Evolutionary conservation across 2,113 vertebrate species (phyloP), one percentile per base, ranked within the genome.

Genomic region (Martes martes): DNA sequence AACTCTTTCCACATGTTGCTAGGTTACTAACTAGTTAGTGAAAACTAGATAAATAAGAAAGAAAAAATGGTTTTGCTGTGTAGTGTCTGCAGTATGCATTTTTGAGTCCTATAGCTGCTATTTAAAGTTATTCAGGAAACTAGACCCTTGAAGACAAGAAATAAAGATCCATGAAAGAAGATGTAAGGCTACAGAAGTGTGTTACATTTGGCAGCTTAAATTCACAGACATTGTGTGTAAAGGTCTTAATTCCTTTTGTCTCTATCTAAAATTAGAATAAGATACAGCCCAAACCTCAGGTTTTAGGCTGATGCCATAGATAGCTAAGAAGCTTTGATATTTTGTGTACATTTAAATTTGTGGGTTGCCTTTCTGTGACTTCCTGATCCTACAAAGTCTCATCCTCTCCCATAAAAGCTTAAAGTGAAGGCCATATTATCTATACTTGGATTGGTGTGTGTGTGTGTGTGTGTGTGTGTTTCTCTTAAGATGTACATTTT

Each of bases 11-110:
- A 90, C 23, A 78, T 74, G 36, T 88, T 96, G 69, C 80, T 93
- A 87, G 92, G n/a, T 65, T 90, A 81, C 50, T 50, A 94, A 76
- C 7, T 16, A 84, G 80, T 76, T 96, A 63, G 78, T 84, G n/a
- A 90, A 90, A 97, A 52, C 3, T 28, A 93, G 57, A 95, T 69
- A 50, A 84, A 59, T 74, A 93, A 95, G 39, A 59, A 94, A 80
- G 11, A 79, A 26, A 39, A 90, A 31, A 23, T 52, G 4, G 21
- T 92, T 95, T 80, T 24, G 61, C 28, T 65, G 42, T 87, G 21
- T 52, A 87, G 76, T 13, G 61, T 78, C 69, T 87, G 15, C 13
- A 89, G 16, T n/a, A 94, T 47, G 31, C 36, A 84, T 71, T 91
- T 92, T 89, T 79, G 47, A 88, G 14, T 88, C 26, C 57, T 36